Percentiles rank a stretch among this genome's conserved stretches.
Conservation (phyloP, 2,888 invertebrate genomes). For the Thera obeliscata region DNA sequence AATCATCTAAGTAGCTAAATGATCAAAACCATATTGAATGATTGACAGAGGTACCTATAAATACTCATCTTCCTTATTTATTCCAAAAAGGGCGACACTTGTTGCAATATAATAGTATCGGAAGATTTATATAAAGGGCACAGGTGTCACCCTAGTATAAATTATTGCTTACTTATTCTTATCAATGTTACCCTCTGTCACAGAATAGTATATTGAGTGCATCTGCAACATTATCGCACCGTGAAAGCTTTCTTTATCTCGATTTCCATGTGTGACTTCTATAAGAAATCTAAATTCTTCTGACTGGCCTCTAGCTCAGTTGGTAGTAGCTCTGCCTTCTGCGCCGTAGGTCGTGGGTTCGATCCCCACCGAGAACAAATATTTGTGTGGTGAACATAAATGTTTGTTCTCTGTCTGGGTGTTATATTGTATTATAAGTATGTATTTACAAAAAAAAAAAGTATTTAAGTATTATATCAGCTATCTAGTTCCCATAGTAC, state of each 20-base stretch:
- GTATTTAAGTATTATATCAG: no score
- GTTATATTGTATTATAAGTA: no score
- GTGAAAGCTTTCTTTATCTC: slow-evolving; percentile 57
- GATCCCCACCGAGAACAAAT: no score
- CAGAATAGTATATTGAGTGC: not conserved
- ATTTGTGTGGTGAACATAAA: no score
- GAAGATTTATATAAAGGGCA: slow-evolving; percentile 65
- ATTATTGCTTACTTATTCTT: slow-evolving; percentile 54
- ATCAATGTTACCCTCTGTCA: slow-evolving; percentile 48
- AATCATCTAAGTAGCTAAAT: not conserved
- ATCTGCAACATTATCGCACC: slow-evolving; percentile 36
- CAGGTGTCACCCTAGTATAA: slow-evolving; percentile 60
- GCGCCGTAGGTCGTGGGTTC: no score
- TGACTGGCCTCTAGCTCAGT: no score
- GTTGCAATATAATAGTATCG: slow-evolving; percentile 42
- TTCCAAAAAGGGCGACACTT: slow-evolving; percentile 12
- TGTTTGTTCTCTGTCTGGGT: no score
- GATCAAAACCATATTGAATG: not conserved
- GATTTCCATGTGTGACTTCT: slow-evolving; percentile 50
- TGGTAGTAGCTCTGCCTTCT: no score
- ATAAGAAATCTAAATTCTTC: slow-evolving; percentile 12
- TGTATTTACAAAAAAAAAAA: no score
- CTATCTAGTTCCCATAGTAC: no score
- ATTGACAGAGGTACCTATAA: not conserved
- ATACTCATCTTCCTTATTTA: slow-evolving; percentile 15